Conservation (phyloP, 2,113 vertebrate species). For the Panthera leo region DNA sequence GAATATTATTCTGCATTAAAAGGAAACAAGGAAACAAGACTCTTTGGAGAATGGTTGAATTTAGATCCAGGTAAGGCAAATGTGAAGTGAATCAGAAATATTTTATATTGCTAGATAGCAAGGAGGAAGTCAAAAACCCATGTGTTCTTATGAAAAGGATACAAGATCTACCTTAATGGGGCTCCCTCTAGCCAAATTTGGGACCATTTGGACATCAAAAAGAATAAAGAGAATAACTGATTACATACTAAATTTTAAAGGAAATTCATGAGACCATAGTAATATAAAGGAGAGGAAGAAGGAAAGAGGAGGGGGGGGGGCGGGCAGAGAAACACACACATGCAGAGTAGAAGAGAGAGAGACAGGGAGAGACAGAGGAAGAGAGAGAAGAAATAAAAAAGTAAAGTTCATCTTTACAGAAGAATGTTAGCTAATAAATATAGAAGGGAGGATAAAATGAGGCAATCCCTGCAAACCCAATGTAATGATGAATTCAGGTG, state of each 20-base stretch:
- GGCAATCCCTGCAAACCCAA: background rate
- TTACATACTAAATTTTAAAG: background rate
- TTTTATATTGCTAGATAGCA: background rate
- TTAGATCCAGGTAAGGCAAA: background rate
- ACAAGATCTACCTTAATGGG: background rate
- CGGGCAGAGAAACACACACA: background rate
- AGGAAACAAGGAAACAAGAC: background rate
- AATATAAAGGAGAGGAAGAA: background rate
- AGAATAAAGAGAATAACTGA: background rate
- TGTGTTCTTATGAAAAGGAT: background rate
- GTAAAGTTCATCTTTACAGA: background rate
- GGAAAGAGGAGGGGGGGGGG: accelerated
- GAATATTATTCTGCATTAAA: background rate
- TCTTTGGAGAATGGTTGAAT: background rate
- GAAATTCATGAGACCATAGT: background rate
- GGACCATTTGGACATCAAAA: background rate
- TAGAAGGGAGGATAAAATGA: background rate
- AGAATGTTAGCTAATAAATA: background rate
- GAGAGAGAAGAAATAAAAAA: background rate
- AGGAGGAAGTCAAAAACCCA: background rate
- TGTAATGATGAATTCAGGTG: background rate
- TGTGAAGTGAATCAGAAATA: background rate
- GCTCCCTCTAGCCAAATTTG: background rate
- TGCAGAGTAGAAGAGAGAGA: background rate
- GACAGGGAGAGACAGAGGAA: background rate